Evolutionary conservation across 1,140 invertebrate genomes (phyloP), one percentile per base, ranked within the genome.

Genomic region (Asobara japonica): DNA sequence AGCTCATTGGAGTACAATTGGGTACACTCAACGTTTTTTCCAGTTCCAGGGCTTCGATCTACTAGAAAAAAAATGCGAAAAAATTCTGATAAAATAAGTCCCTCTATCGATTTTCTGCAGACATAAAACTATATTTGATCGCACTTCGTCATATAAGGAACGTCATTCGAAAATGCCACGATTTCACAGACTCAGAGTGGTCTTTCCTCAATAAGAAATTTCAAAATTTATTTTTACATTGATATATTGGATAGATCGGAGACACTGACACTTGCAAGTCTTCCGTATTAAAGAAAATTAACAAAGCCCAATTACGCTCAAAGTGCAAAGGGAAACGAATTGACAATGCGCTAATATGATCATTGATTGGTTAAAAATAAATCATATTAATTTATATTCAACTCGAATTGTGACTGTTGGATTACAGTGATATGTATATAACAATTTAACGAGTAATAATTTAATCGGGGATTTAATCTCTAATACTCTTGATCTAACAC

Each of bases 381-480:
- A 56, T 56, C 10, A 8, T 56, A 5, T 56, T 18, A 10, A 11
- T 56, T 51, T 13, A 18, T 27, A 56, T 56, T 56, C 22, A 20
- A 56, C 0, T 3, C 7, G 6, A 4, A 56, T 25, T 56, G 3
- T 27, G 51, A 56, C 4, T 56, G 18, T 25, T 56, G 18, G 10
- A 56, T 56, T 56, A 1, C 20, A 22, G 51, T 56, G 22, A 56
- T 56, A 56, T 56, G 51, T 56, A 56, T 56, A 56, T 56, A 56
- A 25, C 18, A 25, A 25, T 25, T 56, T 56, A 20, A 25, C 51
- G 13, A 56, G 7, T 22, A 18, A 56, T 25, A 25, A 45, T 10
- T 36, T 3, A 27, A 56, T 25, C 2, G 22, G 25, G 22, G 51
- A 56, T 25, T 27, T 56, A 56, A 56, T 27, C 18, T 3, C 22